Evolutionary conservation across 2,113 vertebrate genomes (phyloP), one percentile per base, ranked within the genome.

Genomic region (Zosterops lateralis): DNA sequence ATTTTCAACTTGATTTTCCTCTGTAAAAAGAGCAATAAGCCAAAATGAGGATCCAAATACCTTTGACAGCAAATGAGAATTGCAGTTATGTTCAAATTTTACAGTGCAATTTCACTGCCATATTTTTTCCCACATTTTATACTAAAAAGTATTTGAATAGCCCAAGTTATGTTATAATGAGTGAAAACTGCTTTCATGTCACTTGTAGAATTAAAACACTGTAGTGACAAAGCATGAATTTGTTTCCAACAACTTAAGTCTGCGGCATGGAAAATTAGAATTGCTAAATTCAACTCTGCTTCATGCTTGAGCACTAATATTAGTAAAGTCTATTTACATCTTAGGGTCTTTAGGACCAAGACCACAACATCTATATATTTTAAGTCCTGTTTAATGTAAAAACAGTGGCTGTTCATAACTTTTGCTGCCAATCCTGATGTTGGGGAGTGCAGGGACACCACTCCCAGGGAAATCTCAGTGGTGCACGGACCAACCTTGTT

Each of bases 391-490:
- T 78, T 72, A 51, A 31, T 17, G 28, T 11, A 61, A 51, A 84
- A 84, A 36, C 15, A 36, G 3, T 34, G 32, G 20, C 22, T 17
- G 5, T 34, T 74, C 12, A 31, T 26, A 64, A 66, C 1, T 6
- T 62, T 44, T n/a, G 38, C 48, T 78, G 51, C 44, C 65, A 21
- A 24, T 47, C 26, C 19, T 62, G 29, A 16, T 1, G 2, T 2
- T 40, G n/a, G 12, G 44, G 17, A 1, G 0, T 38, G 7, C 16
- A 60, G n/a, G 11, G 29, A 71, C 6, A 38, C 6, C 10, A 4
- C 31, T 53, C 0, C 0, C 38, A 75, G 36, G 34, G 16, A 50
- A 84, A 51, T 6, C 1, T 1, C 9, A 6, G 45, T 1, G 7
- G 8, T 13, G n/a, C 25, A 40, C 1, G 0, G 3, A 53, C 14